A percentile compares a stretch with the other conserved stretches of the same genome.
Conservation (phyloP, 2,113 vertebrate genomes). For the Polypterus senegalus region DNA sequence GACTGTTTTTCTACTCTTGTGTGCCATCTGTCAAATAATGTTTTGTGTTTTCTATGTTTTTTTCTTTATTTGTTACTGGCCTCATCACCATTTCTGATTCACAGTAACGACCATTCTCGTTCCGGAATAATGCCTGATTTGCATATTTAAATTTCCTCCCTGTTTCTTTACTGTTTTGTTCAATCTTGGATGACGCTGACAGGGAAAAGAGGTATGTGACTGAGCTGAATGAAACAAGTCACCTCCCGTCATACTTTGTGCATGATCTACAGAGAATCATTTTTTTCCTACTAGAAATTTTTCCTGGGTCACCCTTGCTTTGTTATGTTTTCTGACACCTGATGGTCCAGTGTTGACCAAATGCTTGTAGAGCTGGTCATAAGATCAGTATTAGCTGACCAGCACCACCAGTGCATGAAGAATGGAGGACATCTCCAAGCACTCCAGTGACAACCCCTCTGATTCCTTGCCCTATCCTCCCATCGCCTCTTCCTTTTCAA, state of each 20-base stretch:
- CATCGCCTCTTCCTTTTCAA: slow-evolving; percentile 39
- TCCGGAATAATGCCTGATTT: slow-evolving; percentile 58
- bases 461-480: slow-evolving; percentile 48
- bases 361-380: slow-evolving; percentile 63
- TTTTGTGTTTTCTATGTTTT: background rate
- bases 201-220: slow-evolving; percentile 98
- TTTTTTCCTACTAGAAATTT: slow-evolving; percentile 49
- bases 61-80: background rate
- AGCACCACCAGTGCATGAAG: slow-evolving; percentile 54
- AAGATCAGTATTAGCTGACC: slow-evolving; percentile 43
- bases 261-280: slow-evolving; percentile 70
- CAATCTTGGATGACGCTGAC: slow-evolving; percentile 77
- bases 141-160: slow-evolving; percentile 78
- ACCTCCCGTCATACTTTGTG: slow-evolving; percentile 66
- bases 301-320: slow-evolving; percentile 53
- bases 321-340: slow-evolving; percentile 53
- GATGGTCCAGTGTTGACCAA: slow-evolving; percentile 42
- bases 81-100: slow-evolving; percentile 3
- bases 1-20: too few species aligned
- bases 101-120: slow-evolving; percentile 2
- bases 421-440: slow-evolving; percentile 46
- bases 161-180: slow-evolving; percentile 78
- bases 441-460: slow-evolving; percentile 45
- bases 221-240: slow-evolving; percentile 57
- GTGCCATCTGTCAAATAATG: too few species aligned